Conservation (phyloP, 2,888 invertebrate species). For the Chymomyza amoena region DNA sequence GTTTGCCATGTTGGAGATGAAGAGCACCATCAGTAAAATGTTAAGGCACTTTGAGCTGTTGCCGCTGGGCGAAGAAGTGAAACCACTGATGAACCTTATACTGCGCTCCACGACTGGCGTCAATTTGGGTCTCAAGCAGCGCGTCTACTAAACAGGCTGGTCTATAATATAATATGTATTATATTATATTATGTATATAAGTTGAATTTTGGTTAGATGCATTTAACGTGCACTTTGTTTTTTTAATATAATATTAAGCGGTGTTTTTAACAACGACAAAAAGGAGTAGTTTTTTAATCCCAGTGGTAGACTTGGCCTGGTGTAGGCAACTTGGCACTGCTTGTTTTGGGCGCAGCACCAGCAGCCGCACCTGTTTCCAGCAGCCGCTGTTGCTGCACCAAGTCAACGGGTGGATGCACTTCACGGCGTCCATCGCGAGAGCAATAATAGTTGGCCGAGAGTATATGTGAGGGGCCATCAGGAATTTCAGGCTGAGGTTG, state of each 20-base stretch:
- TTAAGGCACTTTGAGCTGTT: conserved; percentile 69
- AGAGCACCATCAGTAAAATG: conserved; percentile 69
- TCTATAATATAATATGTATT: not conserved
- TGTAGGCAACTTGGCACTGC: conserved; percentile 79
- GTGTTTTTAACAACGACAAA: conserved; percentile 14
- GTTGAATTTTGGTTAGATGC: no score
- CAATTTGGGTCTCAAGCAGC: conserved; percentile 55
- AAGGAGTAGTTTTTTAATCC: conserved; percentile 78
- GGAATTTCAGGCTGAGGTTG: conserved; percentile 91
- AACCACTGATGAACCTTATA: conserved; percentile 63
- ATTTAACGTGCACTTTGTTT: not conserved
- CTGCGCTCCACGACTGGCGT: conserved; percentile 63
- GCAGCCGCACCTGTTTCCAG: conserved; percentile 23
- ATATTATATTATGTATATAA: not conserved
- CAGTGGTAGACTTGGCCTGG: conserved; percentile 82
- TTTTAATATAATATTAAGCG: not conserved
- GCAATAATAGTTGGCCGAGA: conserved; percentile 91
- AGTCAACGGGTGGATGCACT: conserved; percentile 79
- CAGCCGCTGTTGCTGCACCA: conserved; percentile 58
- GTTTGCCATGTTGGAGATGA: conserved; percentile 76
- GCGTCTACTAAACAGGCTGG: conserved; percentile 38
- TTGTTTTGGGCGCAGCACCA: not conserved
- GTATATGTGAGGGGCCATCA: conserved; percentile 88
- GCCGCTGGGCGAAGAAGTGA: conserved; percentile 65
- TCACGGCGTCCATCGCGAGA: conserved; percentile 90